Evolutionary conservation across 2,888 invertebrate species (phyloP), one percentile per base, ranked within the genome.

Genomic region (Macaria notata): DNA sequence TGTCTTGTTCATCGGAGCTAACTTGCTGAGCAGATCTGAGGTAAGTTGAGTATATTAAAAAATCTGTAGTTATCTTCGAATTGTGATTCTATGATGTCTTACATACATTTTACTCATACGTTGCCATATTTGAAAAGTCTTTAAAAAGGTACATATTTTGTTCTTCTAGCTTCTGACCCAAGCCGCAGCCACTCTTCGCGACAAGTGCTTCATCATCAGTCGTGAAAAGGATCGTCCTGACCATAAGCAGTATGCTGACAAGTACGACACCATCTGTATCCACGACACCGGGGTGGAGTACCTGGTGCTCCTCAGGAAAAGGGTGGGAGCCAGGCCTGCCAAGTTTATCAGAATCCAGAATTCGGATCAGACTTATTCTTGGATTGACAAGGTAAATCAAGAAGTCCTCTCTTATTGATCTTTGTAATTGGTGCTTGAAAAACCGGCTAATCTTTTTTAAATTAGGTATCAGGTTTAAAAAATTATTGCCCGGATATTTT

Each of bases 121-220:
- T 19, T 19, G 19, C 19, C 19, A 2, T 19, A 19, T 19, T 19
- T 19, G 19, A 19, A 19, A 19, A 19, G 19, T 19, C 19, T 19
- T 19, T 19, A 2, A 19, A 19, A n/a, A n/a, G n/a, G n/a, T 19
- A 19, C 19, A 19, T 19, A 19, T 19, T 19, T 36, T 9, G 41
- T 41, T n/a, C 41, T 41, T 50, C 58, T 64, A 92, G 92, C 68
- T 90, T 0, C 79, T 94, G 0, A 78, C 85, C 54, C 83, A 85
- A 75, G 92, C 92, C 0, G 65, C 85, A 3, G 79, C 83, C 1
- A 88, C 92, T 0, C 80, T 94, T 0, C 86, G 88, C 9, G 93
- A 94, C 8, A 93, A 92, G 67, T 93, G 94, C 51, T 95, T 93
- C 72, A 69, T 95, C 2, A 76, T 95, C 48, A 90, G 93, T 38